These are phyloP conservation scores for Nesometra sesokonis DNA, from an alignment of 35 echinoderm and acorn worm species.

Conservation along the genomic window DNA sequence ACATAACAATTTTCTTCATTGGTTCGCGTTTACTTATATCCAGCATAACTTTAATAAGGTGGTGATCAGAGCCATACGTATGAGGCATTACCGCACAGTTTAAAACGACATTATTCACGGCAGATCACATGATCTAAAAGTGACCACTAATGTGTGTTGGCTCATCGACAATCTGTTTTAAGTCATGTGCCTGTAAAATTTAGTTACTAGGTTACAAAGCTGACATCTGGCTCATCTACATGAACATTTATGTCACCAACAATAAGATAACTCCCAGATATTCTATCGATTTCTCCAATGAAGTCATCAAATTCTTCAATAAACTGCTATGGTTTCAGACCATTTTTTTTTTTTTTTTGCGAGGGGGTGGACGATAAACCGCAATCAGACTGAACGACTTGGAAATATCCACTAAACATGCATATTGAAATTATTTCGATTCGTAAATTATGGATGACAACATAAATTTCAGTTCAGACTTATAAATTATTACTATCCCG, in stretches of 20 bases:
- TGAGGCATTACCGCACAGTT: neutral
- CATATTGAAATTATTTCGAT: neutral
- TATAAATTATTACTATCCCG: slow-evolving; percentile 1
- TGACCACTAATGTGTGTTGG: no score
- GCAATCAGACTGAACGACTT: neutral
- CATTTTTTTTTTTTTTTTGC: neutral
- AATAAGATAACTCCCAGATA: neutral
- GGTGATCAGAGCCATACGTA: neutral
- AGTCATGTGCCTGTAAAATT: neutral
- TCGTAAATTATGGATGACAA: neutral
- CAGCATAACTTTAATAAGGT: neutral
- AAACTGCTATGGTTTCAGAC: neutral
- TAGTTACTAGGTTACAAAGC: neutral
- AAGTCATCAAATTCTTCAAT: slow-evolving; percentile 8
- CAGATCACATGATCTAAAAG: no score
- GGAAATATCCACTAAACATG: neutral
- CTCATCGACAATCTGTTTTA: neutral
- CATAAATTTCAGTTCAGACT: neutral
- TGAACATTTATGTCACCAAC: slow-evolving; percentile 17
- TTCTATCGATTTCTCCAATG: neutral
- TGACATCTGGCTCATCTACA: neutral
- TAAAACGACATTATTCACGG: no score
- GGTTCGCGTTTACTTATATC: neutral
- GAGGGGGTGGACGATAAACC: neutral
- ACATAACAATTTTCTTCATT: neutral